These are phyloP conservation scores for Serinus canaria DNA, from an alignment of 2,113 vertebrate species.

Conservation along the genomic window DNA sequence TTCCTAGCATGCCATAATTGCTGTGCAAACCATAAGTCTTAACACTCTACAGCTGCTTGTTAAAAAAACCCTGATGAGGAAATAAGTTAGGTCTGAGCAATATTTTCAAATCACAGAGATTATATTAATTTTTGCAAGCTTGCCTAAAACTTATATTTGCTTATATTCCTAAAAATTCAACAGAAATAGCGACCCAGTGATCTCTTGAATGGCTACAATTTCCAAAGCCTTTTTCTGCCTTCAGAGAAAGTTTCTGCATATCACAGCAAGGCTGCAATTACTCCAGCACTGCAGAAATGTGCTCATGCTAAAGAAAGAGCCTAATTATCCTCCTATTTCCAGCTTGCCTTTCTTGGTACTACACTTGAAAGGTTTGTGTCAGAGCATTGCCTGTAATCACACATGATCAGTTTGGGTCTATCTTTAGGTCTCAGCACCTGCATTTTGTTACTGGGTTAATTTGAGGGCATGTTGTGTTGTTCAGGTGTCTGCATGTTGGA, in stretches of 20 bases:
- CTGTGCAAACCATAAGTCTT: not conserved
- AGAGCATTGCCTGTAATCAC: not conserved
- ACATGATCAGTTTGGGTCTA: not conserved
- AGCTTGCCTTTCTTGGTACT: not conserved
- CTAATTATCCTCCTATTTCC: slow-evolving; percentile 29
- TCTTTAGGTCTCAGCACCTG: not conserved
- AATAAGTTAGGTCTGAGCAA: not conserved
- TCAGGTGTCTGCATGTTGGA: not conserved
- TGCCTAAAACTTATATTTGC: not conserved
- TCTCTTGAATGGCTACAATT: not conserved
- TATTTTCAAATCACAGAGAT: not conserved
- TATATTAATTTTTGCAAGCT: not conserved
- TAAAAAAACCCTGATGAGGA: not conserved
- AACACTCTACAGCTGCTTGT: not conserved
- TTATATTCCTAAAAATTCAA: not conserved
- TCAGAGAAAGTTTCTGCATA: not conserved
- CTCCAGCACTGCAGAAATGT: not conserved
- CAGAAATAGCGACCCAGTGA: not conserved
- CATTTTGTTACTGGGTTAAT: not conserved
- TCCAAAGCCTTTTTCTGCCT: not conserved
- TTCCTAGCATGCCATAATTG: not conserved
- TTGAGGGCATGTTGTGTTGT: not conserved
- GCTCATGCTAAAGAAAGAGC: slow-evolving; percentile 21
- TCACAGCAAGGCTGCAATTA: slow-evolving; percentile 10
- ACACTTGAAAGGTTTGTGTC: not conserved